Evolutionary conservation across 2,797 vertebrate genomes (phyloP).

Genomic region (Myotis planiceps): DNA sequence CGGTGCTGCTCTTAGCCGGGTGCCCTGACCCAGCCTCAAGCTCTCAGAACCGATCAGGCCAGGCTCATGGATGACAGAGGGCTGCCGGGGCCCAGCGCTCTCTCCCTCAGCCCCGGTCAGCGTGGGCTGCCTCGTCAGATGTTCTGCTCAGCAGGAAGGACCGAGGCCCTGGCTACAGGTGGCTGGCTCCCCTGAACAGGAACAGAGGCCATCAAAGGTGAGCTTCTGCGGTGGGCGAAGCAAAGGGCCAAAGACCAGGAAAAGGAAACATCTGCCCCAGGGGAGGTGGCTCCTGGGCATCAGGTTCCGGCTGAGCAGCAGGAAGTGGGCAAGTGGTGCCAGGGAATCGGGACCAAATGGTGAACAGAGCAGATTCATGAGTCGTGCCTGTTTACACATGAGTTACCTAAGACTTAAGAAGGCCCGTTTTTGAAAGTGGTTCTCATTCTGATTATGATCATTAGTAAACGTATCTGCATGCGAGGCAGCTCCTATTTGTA

Average conservation of each 20-base stretch:
- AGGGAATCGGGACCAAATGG: neutral
- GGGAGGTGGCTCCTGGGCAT: neutral
- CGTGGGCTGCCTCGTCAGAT: neutral
- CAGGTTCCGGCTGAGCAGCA: neutral
- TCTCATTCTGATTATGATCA: neutral
- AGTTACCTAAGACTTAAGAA: neutral
- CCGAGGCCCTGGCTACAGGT: neutral
- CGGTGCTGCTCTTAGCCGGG: neutral
- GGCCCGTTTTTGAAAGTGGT: neutral
- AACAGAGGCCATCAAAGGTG: neutral
- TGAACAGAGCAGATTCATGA: neutral
- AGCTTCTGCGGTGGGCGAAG: neutral
- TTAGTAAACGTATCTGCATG: neutral
- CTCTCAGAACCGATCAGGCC: neutral
- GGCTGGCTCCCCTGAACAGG: neutral
- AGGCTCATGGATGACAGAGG: neutral
- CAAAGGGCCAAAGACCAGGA: neutral
- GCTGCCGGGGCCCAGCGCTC: rapidly evolving
- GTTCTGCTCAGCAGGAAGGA: neutral
- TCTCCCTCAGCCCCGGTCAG: neutral
- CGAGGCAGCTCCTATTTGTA: neutral
- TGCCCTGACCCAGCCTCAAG: neutral
- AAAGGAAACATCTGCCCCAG: neutral
- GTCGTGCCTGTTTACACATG: neutral
- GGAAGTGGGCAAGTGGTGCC: neutral